phyloP scores from a whole-genome alignment of 2,113 vertebrate genomes.

The Psammodynastes pulverulentus region DNA sequence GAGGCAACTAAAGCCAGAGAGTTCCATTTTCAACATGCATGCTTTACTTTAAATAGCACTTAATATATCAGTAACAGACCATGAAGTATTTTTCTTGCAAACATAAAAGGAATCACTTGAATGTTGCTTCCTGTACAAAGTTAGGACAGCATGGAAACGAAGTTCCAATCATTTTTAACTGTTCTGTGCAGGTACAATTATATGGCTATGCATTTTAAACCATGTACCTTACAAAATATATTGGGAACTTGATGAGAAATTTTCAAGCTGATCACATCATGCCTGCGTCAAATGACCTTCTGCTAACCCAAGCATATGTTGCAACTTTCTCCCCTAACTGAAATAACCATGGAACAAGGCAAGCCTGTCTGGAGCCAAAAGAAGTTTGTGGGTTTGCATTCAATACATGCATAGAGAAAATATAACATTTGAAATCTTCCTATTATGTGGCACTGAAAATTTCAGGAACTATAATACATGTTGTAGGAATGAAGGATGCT shows the following conservation, averaged over 20 bases:
- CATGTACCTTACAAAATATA: constrained; percentile 2
- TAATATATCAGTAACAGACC: constrained; percentile 30
- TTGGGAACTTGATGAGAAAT: constrained; percentile 7
- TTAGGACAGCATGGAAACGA: constrained; percentile 10
- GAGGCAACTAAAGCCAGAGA: constrained; percentile 47
- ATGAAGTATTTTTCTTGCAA: constrained; percentile 26
- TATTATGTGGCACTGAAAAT: neutral
- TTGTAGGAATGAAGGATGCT: neutral
- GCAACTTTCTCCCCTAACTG: neutral
- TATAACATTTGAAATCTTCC: neutral
- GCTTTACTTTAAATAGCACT: constrained; percentile 59
- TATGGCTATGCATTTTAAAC: neutral
- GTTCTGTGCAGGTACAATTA: neutral
- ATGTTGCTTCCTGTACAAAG: neutral
- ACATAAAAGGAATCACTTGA: neutral
- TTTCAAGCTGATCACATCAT: neutral
- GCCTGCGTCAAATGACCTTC: neutral
- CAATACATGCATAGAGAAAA: neutral
- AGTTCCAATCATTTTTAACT: neutral
- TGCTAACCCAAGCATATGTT: neutral
- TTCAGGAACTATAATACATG: neutral
- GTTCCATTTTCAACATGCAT: constrained; percentile 47
- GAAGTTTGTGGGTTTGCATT: neutral
- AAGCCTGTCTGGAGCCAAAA: neutral
- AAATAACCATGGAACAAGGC: neutral